Base-by-base conservation (phyloP, 2,888 invertebrate species). In the Hanleya hanleyi region DNA sequence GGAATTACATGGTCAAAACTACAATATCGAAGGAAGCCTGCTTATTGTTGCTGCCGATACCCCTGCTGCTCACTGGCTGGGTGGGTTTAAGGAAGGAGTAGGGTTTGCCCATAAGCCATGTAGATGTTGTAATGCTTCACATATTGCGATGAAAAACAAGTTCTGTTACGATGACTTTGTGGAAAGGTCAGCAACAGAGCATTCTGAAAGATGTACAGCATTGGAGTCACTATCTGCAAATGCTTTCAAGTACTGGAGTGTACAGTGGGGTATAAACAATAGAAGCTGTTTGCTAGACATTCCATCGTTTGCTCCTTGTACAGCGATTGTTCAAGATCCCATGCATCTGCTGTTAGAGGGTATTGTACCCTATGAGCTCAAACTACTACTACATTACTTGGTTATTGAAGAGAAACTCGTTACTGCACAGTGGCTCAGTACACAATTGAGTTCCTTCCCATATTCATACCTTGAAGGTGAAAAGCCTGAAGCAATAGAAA, bases 11-110 rank as follows among this genome's bases (percentile, higher is more conserved):
- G 62, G 61, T 12, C 18, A 38, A n/a, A n/a, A 22, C 4, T n/a
- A 38, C 7, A 18, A 12, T 18, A 38, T 61, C 37, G 62, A 69
- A 62, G 69, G 61, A 29, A 26, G 26, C 12, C 37, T 61, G 38
- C 18, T 37, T 37, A 62, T 57, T 9, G 12, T 12, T 9, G 15
- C 62, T 22, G 18, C 26, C 29, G 38, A 69, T 33, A 69, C 61
- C 38, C 69, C 37, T 36, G 61, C 69, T 26, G 69, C 69, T 22
- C 18, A 62, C 38, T 62, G 22, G 36, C 62, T 69, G 9, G 69
- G 61, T 62, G 69, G 69, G n/a, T 62, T 69, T 12, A 69, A 61
- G 32, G n/a, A 36, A 38, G 41, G 67, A 32, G 67, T 67, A 7
- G 38, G 41, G 12, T 67, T 67, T 67, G 69, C 69, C 29, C 33